A percentile compares a stretch with the other conserved stretches of the same genome.
phyloP scores from a whole-genome alignment of 2,888 invertebrate species.

The Amiota mariae region DNA sequence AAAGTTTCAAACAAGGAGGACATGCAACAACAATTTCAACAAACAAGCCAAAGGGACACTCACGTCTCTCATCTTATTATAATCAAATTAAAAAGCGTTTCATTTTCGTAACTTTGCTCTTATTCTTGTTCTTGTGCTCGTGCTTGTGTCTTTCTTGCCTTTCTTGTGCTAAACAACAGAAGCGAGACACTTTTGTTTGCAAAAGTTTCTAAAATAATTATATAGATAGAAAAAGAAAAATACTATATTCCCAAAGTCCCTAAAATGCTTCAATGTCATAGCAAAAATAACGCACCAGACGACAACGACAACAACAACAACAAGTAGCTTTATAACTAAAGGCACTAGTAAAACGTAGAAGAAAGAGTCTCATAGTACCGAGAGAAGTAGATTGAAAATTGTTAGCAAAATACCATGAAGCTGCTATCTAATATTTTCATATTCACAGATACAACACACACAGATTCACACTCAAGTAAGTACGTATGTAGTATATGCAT shows the following conservation, averaged over 20 bases:
- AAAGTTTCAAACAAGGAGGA: no score
- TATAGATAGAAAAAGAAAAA: not conserved
- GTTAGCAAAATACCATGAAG: not conserved
- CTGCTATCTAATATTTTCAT: not conserved
- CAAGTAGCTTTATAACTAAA: not conserved
- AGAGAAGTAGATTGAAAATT: not conserved
- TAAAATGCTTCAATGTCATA: conserved; percentile 24
- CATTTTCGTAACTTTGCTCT: no score
- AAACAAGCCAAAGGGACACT: no score
- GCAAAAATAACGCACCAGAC: conserved; percentile 23
- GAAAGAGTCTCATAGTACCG: no score
- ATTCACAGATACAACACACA: conserved; percentile 15
- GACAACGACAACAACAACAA: not conserved
- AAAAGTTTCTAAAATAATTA: conserved; percentile 6
- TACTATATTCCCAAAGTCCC: conserved; percentile 9
- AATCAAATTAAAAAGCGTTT: conserved; percentile 10
- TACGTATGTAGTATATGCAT: no score
- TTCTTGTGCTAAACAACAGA: no score
- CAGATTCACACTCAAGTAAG: not conserved
- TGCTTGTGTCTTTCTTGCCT: no score
- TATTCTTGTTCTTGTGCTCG: no score
- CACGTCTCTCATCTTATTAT: not conserved
- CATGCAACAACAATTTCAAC: no score
- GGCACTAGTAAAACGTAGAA: not conserved
- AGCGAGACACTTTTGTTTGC: not conserved